Base-by-base conservation (phyloP, 2,888 invertebrate genomes). In the Papilio demoleus region DNA sequence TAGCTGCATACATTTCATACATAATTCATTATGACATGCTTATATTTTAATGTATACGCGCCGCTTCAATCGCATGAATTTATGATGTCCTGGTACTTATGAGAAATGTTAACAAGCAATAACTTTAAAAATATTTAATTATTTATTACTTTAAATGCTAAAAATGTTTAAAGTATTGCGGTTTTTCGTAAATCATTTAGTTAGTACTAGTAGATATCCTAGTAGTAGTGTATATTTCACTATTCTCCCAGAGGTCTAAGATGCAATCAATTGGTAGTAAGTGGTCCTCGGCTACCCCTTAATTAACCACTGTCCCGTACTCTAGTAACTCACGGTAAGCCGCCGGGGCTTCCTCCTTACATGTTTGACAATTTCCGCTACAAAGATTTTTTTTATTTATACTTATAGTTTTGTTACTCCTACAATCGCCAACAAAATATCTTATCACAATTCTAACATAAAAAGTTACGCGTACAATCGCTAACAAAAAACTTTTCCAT, bases 1-100 rank as follows among this genome's bases (percentile, higher is more conserved):
- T 50, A 64, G 59, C 50, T 47, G 47, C 59, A 50, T 70, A 58
- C 34, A 64, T 67, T 34, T 61, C 62, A 62, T 68, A 24, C 63
- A 45, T 68, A 63, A 63, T 68, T 68, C n/a, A 67, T 56, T 58
- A 31, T 45, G 36, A 36, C 63, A 58, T 58, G 58, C 42, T 68
- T 45, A 61, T 53, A 45, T 53, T 67, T 67, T 61, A 67, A 40
- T 40, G 38, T 50, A 40, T n/a, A n/a, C 36, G 17, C 50, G 50
- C 40, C 60, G 50, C 19, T 47, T 58, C 36, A 65, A 59, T n/a
- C 17, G 42, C 47, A 50, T 47, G 24, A 27, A 27, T 42, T 34
- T 59, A 65, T 45, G 65, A 45, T 14, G 50, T 22, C 38, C 24
- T 17, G 8, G 3, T 50, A 19, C 38, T 53, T 61, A 47, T 40